Evolutionary conservation across 2,888 invertebrate species (phyloP).

Genomic region (Acronicta psi): DNA sequence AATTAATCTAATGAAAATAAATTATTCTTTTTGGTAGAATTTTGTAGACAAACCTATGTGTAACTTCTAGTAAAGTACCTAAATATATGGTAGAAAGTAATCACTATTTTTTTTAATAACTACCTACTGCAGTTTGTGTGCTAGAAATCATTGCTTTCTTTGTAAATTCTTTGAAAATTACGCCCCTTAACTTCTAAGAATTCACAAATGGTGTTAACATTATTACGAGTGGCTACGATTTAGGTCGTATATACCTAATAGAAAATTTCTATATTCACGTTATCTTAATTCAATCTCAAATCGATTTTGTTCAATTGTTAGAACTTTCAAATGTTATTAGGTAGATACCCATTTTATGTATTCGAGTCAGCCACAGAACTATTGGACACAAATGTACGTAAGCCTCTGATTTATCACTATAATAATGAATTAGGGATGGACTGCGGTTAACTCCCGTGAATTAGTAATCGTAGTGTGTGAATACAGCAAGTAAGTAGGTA

Average conservation of each 20-base stretch:
- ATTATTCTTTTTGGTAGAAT: too few species aligned
- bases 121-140: too few species aligned
- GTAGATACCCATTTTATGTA: constrained; percentile 24
- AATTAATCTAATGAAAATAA: too few species aligned
- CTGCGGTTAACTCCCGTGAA: background rate
- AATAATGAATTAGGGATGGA: background rate
- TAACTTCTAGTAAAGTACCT: too few species aligned
- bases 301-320: constrained; percentile 44
- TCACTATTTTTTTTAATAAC: too few species aligned
- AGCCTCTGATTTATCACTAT: constrained; percentile 23
- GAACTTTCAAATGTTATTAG: constrained; percentile 21
- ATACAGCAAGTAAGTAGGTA: too few species aligned
- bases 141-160: too few species aligned
- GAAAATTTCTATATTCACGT: constrained; percentile 34
- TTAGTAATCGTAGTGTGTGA: background rate
- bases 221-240: constrained; percentile 3
- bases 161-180: background rate
- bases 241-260: constrained; percentile 10
- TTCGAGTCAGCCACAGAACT: constrained; percentile 34
- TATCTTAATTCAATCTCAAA: constrained; percentile 33
- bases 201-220: constrained; percentile 1
- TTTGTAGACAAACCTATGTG: too few species aligned
- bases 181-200: background rate
- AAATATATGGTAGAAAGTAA: too few species aligned
- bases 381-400: constrained; percentile 5